These are phyloP conservation scores for Bothrops jararaca DNA, from an alignment of 2,113 vertebrate species.

Conservation along the genomic window DNA sequence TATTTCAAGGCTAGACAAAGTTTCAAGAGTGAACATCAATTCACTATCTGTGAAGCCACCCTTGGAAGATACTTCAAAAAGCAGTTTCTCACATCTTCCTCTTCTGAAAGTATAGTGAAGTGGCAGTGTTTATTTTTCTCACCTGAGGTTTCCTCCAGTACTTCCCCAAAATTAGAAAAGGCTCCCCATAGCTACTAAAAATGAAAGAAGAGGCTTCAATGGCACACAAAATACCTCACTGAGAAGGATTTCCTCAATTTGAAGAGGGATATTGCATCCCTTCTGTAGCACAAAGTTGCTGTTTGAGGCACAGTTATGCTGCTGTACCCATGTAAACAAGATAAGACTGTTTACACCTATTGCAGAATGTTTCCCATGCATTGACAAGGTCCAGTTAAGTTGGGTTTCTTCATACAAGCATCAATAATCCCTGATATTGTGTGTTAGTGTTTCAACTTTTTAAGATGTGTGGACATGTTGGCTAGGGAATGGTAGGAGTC, in stretches of 20 bases:
- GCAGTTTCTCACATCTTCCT: background rate
- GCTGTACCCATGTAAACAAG: background rate
- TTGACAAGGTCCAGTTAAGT: background rate
- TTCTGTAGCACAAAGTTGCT: background rate
- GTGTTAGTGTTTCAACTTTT: background rate
- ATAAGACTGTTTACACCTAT: background rate
- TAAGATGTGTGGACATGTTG: background rate
- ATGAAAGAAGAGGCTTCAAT: background rate
- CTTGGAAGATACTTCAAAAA: background rate
- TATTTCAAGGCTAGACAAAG: background rate
- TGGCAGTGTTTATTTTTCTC: background rate
- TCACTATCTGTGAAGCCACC: background rate
- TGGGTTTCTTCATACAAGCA: background rate
- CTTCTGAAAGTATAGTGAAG: background rate
- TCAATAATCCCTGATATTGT: background rate
- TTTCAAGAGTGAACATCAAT: background rate
- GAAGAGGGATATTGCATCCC: background rate
- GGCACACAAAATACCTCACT: background rate
- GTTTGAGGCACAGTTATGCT: background rate
- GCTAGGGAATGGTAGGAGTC: background rate
- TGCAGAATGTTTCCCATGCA: background rate
- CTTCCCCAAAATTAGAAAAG: background rate
- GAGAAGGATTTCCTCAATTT: background rate
- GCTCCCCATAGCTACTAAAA: background rate
- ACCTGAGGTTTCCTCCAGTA: background rate